These are phyloP conservation scores for Proteles cristata DNA, from an alignment of 2,113 vertebrate species.

Conservation along the genomic window DNA sequence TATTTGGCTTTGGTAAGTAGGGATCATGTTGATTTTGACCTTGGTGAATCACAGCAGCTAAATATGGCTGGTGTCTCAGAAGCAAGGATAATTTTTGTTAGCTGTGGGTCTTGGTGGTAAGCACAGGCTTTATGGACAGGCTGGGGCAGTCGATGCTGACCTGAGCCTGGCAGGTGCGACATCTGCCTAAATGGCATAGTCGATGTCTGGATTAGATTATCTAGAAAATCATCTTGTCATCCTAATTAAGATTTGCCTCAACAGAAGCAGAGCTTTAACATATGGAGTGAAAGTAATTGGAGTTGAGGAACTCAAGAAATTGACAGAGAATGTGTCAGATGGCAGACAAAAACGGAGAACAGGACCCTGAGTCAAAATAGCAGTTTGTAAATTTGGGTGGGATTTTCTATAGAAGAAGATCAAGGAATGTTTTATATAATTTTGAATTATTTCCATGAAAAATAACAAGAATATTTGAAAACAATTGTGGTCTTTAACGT, in stretches of 20 bases:
- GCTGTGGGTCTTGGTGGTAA: not conserved
- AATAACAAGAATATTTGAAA: not conserved
- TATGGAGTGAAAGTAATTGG: constrained; percentile 75
- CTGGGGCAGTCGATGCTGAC: constrained; percentile 51
- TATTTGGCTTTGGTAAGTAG: not conserved
- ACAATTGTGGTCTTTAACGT: constrained; percentile 36
- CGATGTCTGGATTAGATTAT: constrained; percentile 58
- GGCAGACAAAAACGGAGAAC: constrained; percentile 63
- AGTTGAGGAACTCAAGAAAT: constrained; percentile 67
- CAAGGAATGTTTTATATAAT: constrained; percentile 49
- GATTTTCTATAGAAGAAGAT: constrained; percentile 45
- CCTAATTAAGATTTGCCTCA: constrained; percentile 72
- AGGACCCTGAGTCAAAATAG: constrained; percentile 64
- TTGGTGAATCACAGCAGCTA: not conserved
- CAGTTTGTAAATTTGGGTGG: constrained; percentile 43
- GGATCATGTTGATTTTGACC: constrained; percentile 22
- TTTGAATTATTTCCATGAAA: constrained; percentile 54
- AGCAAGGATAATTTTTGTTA: constrained; percentile 40
- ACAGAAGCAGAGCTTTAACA: constrained; percentile 74
- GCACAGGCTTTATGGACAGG: not conserved
- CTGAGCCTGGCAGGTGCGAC: constrained; percentile 5
- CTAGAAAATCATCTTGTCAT: constrained; percentile 71
- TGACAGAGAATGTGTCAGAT: constrained; percentile 74
- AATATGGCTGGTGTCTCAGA: not conserved
- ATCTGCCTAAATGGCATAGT: constrained; percentile 43